Conservation (phyloP, 2,797 vertebrate species). For the Enteromius afrohamiltoni region DNA sequence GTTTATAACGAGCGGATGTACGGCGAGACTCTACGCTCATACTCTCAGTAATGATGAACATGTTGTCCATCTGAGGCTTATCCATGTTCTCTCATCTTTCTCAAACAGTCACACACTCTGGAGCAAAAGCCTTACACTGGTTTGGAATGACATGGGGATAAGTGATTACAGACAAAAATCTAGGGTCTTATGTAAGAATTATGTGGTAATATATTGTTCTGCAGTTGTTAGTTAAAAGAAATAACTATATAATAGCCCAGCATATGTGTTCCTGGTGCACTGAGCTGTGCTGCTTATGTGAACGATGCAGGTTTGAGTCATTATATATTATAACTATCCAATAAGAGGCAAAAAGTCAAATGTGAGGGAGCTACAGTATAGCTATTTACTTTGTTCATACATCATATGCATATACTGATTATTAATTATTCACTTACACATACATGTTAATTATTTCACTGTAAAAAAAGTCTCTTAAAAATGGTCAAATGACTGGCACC, state of each 20-base stretch:
- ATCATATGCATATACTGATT: not conserved
- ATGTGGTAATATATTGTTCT: not conserved
- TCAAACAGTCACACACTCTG: not conserved
- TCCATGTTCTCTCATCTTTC: slow-evolving; percentile 31
- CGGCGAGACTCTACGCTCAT: not conserved
- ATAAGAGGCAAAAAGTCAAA: not conserved
- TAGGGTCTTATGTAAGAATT: not conserved
- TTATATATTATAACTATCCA: not conserved
- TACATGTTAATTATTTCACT: not conserved
- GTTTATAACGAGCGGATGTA: slow-evolving; percentile 29
- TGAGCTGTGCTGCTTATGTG: not conserved
- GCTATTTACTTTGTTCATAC: not conserved
- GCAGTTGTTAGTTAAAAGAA: not conserved
- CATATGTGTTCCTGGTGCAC: not conserved
- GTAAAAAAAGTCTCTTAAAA: too few relatives aligned
- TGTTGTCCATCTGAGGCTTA: slow-evolving; percentile 24
- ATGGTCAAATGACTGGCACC: too few relatives aligned
- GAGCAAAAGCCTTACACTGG: not conserved
- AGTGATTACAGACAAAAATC: too few relatives aligned
- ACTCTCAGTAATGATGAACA: slow-evolving; percentile 38
- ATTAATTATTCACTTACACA: not conserved
- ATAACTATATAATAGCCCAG: not conserved
- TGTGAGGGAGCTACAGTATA: not conserved
- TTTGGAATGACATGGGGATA: too few relatives aligned
- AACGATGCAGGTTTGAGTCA: not conserved